phyloP scores from a whole-genome alignment of 2,888 invertebrate genomes.

The Thecocarcelia acutangulata region DNA sequence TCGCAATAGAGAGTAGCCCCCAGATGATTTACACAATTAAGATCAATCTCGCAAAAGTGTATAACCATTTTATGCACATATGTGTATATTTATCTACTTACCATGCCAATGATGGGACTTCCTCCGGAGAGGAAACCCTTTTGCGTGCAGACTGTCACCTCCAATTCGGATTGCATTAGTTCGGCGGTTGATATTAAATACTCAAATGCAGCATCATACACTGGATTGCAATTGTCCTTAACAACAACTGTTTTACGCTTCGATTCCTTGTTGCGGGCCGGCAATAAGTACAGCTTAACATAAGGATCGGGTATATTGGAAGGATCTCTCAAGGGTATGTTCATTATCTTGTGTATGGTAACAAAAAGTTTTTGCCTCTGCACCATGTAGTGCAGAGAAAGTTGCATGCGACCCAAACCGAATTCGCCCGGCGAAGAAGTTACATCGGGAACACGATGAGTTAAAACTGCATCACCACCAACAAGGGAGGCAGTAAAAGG shows the following conservation, averaged over 20 bases:
- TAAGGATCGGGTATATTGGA: conserved; percentile 94
- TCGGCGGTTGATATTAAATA: conserved; percentile 92
- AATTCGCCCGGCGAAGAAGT: conserved; percentile 87
- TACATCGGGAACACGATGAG: conserved; percentile 84
- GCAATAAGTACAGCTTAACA: conserved; percentile 92
- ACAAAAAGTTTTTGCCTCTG: conserved; percentile 91
- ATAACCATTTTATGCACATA: too few relatives aligned
- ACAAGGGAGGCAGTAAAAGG: conserved; percentile 67
- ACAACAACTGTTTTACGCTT: conserved; percentile 91
- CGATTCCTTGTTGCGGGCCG: conserved; percentile 91
- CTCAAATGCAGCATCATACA: conserved; percentile 95
- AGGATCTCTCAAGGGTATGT: conserved; percentile 90
- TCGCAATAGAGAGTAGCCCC: too few relatives aligned
- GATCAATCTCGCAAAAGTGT: too few relatives aligned
- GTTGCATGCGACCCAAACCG: conserved; percentile 90
- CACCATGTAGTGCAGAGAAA: conserved; percentile 92
- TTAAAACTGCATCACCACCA: conserved; percentile 80
- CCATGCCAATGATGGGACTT: conserved; percentile 92
- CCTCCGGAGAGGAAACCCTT: conserved; percentile 91
- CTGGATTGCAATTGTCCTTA: conserved; percentile 95
- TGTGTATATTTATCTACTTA: conserved; percentile 79
- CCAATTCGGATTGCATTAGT: conserved; percentile 88
- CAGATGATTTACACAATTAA: too few relatives aligned
- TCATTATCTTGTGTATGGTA: conserved; percentile 94
- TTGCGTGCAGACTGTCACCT: conserved; percentile 93